phyloP scores from a whole-genome alignment of 2,797 vertebrate species.

The Rhyacichthys aspro region DNA sequence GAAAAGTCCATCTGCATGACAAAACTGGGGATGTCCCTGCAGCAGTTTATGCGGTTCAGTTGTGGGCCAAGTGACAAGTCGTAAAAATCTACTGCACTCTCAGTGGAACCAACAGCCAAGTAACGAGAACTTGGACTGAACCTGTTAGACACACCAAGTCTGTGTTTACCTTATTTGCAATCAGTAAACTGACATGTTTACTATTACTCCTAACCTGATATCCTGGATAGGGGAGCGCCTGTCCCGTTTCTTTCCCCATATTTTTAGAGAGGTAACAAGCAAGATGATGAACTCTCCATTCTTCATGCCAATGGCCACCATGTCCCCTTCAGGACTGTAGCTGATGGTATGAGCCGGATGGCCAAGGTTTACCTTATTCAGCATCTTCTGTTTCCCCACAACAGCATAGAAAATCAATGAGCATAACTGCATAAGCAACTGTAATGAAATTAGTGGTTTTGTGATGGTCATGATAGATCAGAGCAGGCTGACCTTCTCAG shows the following conservation, averaged over 20 bases:
- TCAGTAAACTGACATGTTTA: too few species aligned
- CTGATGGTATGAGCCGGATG: conserved; percentile 87
- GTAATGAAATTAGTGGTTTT: neutral
- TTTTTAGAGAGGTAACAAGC: conserved; percentile 89
- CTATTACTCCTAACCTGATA: conserved; percentile 80
- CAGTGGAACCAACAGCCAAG: conserved; percentile 93
- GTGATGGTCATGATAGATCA: too few species aligned
- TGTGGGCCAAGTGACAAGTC: conserved; percentile 92
- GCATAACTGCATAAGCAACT: neutral
- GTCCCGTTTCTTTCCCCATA: conserved; percentile 96
- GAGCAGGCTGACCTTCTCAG: conserved; percentile 80
- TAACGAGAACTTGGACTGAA: conserved; percentile 96
- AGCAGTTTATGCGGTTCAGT: conserved; percentile 94
- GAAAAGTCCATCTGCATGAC: conserved; percentile 98
- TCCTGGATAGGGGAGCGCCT: conserved; percentile 91
- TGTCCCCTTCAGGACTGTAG: conserved; percentile 92
- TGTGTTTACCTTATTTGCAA: neutral
- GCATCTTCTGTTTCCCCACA: conserved; percentile 82
- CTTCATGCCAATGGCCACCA: conserved; percentile 95
- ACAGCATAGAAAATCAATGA: neutral
- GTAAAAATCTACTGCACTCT: conserved; percentile 94
- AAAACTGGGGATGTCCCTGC: conserved; percentile 95
- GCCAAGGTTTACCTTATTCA: conserved; percentile 93
- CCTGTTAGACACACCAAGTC: conserved; percentile 63
- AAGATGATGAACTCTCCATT: conserved; percentile 94